phyloP scores from a whole-genome alignment of 2,113 vertebrate genomes.

The Oryzias woworae region DNA sequence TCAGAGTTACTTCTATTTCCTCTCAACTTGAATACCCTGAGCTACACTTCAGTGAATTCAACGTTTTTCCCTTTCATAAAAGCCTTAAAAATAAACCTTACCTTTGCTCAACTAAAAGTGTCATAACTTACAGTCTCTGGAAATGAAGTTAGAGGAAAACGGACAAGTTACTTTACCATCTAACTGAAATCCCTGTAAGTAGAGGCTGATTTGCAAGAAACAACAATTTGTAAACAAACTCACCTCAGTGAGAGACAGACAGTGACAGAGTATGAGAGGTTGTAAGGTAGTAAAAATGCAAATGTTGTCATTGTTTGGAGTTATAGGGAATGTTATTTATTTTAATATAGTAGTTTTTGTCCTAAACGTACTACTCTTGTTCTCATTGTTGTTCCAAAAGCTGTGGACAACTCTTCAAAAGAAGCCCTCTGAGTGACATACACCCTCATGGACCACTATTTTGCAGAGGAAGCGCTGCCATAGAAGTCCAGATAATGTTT shows the following conservation, averaged over 20 bases:
- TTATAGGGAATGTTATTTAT: no score
- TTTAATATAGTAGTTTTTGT: no score
- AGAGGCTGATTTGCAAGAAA: constrained; percentile 36
- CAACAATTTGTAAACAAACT: constrained; percentile 30
- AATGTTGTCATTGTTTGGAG: constrained; percentile 6
- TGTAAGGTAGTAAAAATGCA: constrained; percentile 1
- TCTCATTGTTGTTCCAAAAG: no score
- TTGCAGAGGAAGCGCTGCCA: no score
- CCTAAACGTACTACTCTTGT: no score
- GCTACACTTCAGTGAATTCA: constrained; percentile 3
- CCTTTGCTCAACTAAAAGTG: constrained; percentile 6
- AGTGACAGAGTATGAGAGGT: neutral
- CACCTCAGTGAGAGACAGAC: constrained; percentile 1
- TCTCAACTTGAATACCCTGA: neutral
- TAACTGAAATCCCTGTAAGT: constrained; percentile 36
- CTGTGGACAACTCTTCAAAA: no score
- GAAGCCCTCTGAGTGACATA: no score
- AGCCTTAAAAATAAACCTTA: constrained; percentile 6
- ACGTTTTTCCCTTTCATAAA: constrained; percentile 7
- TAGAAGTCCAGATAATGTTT: no score
- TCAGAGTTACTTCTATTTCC: neutral
- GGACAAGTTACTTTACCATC: constrained; percentile 46
- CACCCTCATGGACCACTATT: no score
- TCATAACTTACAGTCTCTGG: constrained; percentile 10
- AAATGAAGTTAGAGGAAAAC: constrained; percentile 29